Evolutionary conservation across 2,797 vertebrate species (phyloP).

Genomic region (Mus caroli): DNA sequence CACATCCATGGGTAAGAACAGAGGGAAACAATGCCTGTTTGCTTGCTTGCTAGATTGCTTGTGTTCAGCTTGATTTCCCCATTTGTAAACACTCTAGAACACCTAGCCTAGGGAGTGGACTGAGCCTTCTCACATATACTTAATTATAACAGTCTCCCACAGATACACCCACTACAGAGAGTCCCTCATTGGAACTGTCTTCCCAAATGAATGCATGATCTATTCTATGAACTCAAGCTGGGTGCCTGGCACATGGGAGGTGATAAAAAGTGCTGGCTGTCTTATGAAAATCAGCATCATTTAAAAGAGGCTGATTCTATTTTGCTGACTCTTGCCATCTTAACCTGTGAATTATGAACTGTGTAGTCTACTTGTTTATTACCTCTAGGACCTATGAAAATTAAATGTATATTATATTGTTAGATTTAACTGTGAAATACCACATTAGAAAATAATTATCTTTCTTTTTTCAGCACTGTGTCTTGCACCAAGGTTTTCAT

Average conservation of each 20-base stretch:
- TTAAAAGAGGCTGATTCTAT: neutral
- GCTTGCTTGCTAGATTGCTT: neutral
- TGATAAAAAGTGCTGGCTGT: no score
- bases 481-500: neutral
- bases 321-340: neutral
- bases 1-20: neutral
- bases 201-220: neutral
- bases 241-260: accelerated
- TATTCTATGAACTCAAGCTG: neutral
- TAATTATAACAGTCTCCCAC: neutral
- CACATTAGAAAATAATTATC: neutral
- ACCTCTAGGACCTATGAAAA: neutral
- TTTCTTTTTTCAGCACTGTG: neutral
- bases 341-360: no score
- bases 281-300: accelerated
- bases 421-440: neutral
- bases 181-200: neutral
- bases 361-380: neutral
- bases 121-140: neutral
- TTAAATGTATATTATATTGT: neutral
- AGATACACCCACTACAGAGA: no score
- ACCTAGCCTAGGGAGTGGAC: neutral
- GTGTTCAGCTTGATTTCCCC: neutral
- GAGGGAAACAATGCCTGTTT: neutral
- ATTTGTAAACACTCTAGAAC: neutral